These are phyloP conservation scores for Drosophila histrio DNA, from an alignment of 2,888 invertebrate genomes.

Conservation along the genomic window DNA sequence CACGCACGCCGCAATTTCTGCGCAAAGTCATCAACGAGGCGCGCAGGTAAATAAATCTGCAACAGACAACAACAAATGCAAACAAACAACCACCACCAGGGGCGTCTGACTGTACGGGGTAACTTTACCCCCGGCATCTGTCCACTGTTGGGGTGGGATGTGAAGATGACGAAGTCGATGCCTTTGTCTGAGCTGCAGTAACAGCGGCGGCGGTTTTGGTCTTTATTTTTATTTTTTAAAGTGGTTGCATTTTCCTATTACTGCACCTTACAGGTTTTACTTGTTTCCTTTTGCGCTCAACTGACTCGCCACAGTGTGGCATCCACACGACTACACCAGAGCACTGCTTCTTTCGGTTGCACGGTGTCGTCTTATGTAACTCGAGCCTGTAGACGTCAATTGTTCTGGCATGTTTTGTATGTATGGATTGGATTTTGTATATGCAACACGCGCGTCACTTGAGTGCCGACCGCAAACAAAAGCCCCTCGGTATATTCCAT, in stretches of 20 bases:
- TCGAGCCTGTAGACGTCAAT: constrained; percentile 66
- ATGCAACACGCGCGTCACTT: constrained; percentile 60
- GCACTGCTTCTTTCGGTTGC: background rate
- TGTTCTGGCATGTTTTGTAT: constrained; percentile 35
- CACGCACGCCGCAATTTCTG: constrained; percentile 83
- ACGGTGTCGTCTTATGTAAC: constrained; percentile 71
- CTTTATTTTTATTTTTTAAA: constrained; percentile 7
- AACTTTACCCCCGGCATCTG: constrained; percentile 1
- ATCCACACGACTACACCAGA: constrained; percentile 18
- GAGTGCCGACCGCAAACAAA: constrained; percentile 57
- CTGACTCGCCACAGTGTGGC: constrained; percentile 9
- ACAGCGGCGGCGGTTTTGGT: background rate
- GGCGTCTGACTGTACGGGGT: constrained; percentile 27
- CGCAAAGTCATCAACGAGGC: constrained; percentile 83
- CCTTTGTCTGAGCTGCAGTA: constrained; percentile 45
- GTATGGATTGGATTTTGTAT: constrained; percentile 32
- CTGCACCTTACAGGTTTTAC: constrained; percentile 77
- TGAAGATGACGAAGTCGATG: constrained; percentile 12
- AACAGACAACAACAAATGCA: constrained; percentile 34
- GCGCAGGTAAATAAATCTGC: constrained; percentile 72
- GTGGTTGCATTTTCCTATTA: constrained; percentile 37
- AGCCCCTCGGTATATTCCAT: constrained; percentile 24
- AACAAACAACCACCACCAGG: constrained; percentile 40
- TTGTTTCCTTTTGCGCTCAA: constrained; percentile 51
- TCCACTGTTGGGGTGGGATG: constrained; percentile 36